A percentile compares a stretch with the other conserved stretches of the same genome.
These are phyloP conservation scores for Drosophila mayaguana DNA, from an alignment of 2,888 invertebrate genomes.

Conservation along the genomic window DNA sequence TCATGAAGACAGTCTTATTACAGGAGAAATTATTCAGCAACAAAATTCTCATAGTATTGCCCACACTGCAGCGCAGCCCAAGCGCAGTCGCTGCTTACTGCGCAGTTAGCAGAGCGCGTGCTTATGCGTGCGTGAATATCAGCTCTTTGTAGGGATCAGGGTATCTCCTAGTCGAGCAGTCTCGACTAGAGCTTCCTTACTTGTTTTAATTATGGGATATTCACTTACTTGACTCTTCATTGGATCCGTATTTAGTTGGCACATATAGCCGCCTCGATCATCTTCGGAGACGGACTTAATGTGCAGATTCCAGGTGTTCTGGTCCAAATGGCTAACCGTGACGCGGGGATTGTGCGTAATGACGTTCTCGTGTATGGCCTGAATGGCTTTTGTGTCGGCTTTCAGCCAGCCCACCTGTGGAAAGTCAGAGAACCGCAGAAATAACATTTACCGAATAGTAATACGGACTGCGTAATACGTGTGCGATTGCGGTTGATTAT, in stretches of 20 bases:
- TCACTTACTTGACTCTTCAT: conserved; percentile 95
- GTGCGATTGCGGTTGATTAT: conserved; percentile 2
- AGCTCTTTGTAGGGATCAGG: too few species aligned
- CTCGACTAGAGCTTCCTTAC: too few species aligned
- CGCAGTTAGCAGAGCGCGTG: too few species aligned
- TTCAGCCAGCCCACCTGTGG: conserved; percentile 96
- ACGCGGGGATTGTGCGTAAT: conserved; percentile 96
- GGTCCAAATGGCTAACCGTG: conserved; percentile 93
- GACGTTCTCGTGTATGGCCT: conserved; percentile 96
- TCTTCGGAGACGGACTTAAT: conserved; percentile 94
- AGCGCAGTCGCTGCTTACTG: too few species aligned
- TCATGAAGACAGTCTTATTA: too few species aligned
- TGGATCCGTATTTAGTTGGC: conserved; percentile 97
- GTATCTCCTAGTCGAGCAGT: too few species aligned
- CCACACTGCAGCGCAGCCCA: too few species aligned
- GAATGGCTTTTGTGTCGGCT: conserved; percentile 96
- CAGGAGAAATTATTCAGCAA: too few species aligned
- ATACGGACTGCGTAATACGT: not conserved
- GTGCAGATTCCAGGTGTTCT: conserved; percentile 95
- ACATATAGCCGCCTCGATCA: conserved; percentile 96
- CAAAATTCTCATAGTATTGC: too few species aligned
- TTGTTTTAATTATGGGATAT: not conserved
- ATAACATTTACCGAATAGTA: conserved; percentile 1
- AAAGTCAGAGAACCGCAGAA: not conserved
- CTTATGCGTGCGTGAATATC: too few species aligned